phyloP scores from a whole-genome alignment of 2,797 vertebrate species.

The Mionectes olivaceus region DNA sequence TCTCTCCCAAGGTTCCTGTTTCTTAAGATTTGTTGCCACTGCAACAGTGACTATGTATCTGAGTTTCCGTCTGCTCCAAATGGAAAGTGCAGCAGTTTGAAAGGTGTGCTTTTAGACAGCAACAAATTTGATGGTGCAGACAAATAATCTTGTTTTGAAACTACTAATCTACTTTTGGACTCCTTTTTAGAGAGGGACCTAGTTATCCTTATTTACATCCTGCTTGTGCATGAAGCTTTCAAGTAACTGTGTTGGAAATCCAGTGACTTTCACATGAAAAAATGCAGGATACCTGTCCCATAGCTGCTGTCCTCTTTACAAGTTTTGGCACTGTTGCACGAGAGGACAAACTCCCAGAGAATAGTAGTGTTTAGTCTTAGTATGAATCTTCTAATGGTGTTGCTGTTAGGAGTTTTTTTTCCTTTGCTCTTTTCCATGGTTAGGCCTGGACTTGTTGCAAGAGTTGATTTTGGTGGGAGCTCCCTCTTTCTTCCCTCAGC shows the following conservation, averaged over 20 bases:
- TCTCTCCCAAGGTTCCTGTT: background rate
- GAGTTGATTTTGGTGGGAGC: background rate
- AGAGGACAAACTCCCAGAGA: background rate
- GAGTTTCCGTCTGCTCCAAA: background rate
- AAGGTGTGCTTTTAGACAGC: background rate
- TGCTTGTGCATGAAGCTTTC: background rate
- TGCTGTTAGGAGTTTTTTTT: background rate
- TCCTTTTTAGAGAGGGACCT: background rate
- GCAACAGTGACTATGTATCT: background rate
- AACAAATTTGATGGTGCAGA: background rate
- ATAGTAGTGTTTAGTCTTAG: background rate
- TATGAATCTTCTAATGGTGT: background rate
- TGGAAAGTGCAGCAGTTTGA: background rate
- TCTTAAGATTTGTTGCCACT: background rate
- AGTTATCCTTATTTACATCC: background rate
- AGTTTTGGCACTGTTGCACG: background rate
- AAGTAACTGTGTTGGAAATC: background rate
- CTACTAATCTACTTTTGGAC: background rate
- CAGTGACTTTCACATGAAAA: background rate
- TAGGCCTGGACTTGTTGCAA: background rate
- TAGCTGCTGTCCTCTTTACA: background rate
- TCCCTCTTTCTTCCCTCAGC: background rate
- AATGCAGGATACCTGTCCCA: background rate
- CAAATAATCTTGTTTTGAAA: slow-evolving; percentile 1
- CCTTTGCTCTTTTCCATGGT: background rate